These are phyloP conservation scores for Cordilura impudica DNA, from an alignment of 2,888 invertebrate species.

Conservation along the genomic window DNA sequence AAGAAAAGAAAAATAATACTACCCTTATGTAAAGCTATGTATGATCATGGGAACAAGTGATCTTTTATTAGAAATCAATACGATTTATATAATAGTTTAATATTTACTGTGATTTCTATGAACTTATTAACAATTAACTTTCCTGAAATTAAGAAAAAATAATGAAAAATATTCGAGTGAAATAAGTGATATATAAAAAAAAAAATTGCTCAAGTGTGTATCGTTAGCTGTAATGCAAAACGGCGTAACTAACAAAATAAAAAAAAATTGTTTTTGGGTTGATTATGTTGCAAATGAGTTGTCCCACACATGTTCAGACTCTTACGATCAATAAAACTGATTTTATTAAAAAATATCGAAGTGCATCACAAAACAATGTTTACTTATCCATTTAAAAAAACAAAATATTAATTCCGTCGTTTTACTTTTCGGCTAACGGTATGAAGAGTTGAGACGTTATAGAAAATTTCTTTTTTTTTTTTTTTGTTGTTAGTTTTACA, in stretches of 20 bases:
- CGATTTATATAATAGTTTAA: constrained; percentile 50
- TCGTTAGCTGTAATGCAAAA: no score
- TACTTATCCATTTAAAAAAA: no score
- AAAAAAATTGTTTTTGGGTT: constrained; percentile 31
- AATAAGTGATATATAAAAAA: constrained; percentile 45
- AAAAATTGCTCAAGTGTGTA: neutral
- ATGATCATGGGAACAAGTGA: constrained; percentile 43
- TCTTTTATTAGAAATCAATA: constrained; percentile 59
- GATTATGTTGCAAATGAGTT: no score
- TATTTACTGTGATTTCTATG: constrained; percentile 46
- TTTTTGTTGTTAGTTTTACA: neutral
- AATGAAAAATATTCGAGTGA: neutral
- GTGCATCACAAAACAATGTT: no score
- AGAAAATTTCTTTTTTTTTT: neutral
- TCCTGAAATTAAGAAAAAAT: constrained; percentile 12
- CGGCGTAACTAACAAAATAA: no score
- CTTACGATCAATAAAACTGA: no score
- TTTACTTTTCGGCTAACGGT: no score
- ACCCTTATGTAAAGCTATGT: constrained; percentile 16
- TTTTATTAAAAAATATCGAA: no score
- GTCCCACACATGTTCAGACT: no score
- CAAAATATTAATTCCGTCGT: no score
- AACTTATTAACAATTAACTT: constrained; percentile 58
- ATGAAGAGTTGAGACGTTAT: constrained; percentile 15
- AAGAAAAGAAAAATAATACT: neutral